Base-by-base conservation (phyloP, 2,888 invertebrate genomes). In the Reticulitermes lucifugus region DNA sequence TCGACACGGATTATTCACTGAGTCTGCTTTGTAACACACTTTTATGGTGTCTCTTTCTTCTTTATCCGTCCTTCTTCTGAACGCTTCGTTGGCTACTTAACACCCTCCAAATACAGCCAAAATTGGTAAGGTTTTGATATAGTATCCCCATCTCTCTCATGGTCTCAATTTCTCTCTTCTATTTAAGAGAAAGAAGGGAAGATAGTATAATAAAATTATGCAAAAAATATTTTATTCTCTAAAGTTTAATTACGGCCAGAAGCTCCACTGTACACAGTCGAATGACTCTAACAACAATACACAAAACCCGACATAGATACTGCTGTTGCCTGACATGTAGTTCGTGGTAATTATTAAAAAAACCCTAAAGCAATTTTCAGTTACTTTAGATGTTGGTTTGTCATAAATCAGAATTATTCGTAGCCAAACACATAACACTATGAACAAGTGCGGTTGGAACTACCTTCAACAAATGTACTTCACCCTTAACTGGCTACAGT, bases 1-100 rank as follows among this genome's bases (percentile, higher is more conserved):
- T 81, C 70, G 65, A 81, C n/a, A 46, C 18, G 41, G 59, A 81
- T 81, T 65, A 65, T 43, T 77, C 77, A 46, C 43, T 43, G 46
- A 77, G 73, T 73, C 77, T 77, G 77, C 77, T 77, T 46, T 77
- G 77, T 77, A 18, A 10, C 77, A 77, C 77, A 77, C 25, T 77
- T 77, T 77, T 77, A 77, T 77, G 77, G 77, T 46, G 51, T 77
- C 77, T 46, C 77, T 51, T 43, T 51, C 51, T 22, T n/a, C 46
- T 46, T 46, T 46, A n/a, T 77, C 77, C n/a, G 4, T n/a, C 46
- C 4, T 46, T 65, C n/a, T 65, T 25, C 65, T n/a, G 43, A 46
- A 77, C 51, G 77, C 77, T 77, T 25, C 46, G 51, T 22, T 77
- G 46, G 77, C 46, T 77, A 46, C 46, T 77, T 51, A 77, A 77